Percentiles rank a stretch among this genome's conserved stretches.
Conservation (phyloP, 2,113 vertebrate species). For the Tylochromis polylepis region DNA sequence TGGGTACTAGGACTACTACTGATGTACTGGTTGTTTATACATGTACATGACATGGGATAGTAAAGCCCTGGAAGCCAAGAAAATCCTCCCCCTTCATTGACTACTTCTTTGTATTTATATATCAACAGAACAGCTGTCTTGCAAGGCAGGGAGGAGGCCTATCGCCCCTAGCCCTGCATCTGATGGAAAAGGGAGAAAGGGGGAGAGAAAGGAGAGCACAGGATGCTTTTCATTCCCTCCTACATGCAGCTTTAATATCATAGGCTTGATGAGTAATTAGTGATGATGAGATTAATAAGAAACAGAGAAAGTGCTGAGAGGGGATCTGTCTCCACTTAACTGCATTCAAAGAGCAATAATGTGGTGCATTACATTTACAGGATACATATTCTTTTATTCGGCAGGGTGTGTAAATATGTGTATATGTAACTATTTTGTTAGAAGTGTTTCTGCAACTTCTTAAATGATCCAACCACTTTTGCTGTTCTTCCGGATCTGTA, state of each 20-base stretch:
- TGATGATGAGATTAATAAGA: conserved; percentile 57
- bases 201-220: neutral
- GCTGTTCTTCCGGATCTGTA: neutral
- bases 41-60: conserved; percentile 3
- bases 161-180: conserved; percentile 41
- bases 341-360: conserved; percentile 14
- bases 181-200: conserved; percentile 10
- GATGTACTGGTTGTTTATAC: conserved; percentile 3
- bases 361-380: neutral
- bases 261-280: conserved; percentile 63
- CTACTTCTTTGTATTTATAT: conserved; percentile 8
- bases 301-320: conserved; percentile 22
- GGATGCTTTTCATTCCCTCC: neutral
- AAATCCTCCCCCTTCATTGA: conserved; percentile 20
- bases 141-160: conserved; percentile 7
- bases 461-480: neutral
- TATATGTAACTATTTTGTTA: neutral
- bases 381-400: neutral
- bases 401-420: neutral
- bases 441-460: neutral
- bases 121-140: conserved; percentile 58
- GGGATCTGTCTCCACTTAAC: conserved; percentile 8
- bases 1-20: neutral
- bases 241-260: conserved; percentile 55
- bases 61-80: conserved; percentile 12